phyloP scores from a whole-genome alignment of 2,888 invertebrate genomes.

The Autographa gamma region DNA sequence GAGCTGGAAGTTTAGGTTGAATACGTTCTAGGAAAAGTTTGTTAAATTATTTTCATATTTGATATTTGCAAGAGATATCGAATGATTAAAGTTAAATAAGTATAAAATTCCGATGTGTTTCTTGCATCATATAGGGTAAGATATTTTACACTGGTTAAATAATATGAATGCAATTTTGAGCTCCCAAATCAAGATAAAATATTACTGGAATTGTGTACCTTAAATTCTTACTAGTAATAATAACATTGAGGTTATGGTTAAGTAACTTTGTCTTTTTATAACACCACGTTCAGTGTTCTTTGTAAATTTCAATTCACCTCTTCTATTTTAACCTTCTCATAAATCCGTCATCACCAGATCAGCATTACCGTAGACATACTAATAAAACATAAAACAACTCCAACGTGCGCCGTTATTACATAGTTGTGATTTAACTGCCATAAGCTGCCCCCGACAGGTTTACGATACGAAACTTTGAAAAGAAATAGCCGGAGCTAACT shows the following conservation, averaged over 20 bases:
- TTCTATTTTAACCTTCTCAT: constrained; percentile 9
- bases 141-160: too few relatives aligned
- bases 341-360: constrained; percentile 34
- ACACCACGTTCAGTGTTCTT: too few relatives aligned
- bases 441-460: constrained; percentile 71
- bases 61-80: neutral
- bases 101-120: neutral
- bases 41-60: neutral
- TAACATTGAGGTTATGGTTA: too few relatives aligned
- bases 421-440: constrained; percentile 73
- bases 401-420: constrained; percentile 60
- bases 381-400: constrained; percentile 27
- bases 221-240: too few relatives aligned
- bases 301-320: neutral
- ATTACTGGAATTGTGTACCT: too few relatives aligned
- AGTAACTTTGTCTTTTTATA: too few relatives aligned
- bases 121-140: too few relatives aligned
- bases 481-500: constrained; percentile 60
- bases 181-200: too few relatives aligned
- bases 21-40: constrained; percentile 21
- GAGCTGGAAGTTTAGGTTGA: constrained; percentile 27
- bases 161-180: too few relatives aligned
- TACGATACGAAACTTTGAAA: constrained; percentile 70
- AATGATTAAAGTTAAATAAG: neutral
- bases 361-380: constrained; percentile 13